phyloP scores from a whole-genome alignment of 1,140 invertebrate genomes.

The Bilobella aurantiaca region DNA sequence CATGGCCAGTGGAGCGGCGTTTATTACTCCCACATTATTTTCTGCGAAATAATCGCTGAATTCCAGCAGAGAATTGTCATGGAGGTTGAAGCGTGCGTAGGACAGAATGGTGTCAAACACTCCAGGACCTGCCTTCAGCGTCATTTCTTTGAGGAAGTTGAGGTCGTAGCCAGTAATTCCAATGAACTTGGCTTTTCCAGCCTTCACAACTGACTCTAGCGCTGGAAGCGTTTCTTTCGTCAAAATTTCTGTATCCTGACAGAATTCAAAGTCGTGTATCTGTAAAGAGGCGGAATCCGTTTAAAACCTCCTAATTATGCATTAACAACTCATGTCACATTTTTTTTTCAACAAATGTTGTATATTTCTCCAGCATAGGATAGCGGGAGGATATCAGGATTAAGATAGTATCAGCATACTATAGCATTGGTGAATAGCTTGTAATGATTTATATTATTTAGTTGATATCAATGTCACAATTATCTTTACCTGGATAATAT shows the following conservation, averaged over 20 bases:
- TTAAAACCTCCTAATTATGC: too few relatives aligned
- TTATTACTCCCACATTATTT: conserved; percentile 64
- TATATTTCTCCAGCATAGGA: too few relatives aligned
- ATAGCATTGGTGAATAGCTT: too few relatives aligned
- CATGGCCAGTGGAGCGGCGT: conserved; percentile 68
- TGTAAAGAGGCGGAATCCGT: too few relatives aligned
- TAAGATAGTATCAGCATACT: too few relatives aligned
- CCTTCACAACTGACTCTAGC: conserved; percentile 42
- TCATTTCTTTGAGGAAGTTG: conserved; percentile 57
- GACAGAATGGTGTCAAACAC: conserved; percentile 59
- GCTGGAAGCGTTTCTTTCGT: conserved; percentile 51
- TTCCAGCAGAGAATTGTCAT: conserved; percentile 62
- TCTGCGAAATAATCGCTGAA: conserved; percentile 68
- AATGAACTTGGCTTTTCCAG: conserved; percentile 69
- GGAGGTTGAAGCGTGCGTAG: conserved; percentile 66
- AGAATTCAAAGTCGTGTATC: conserved; percentile 86
- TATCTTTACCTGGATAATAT: conserved; percentile 81
- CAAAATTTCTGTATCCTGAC: conserved; percentile 61
- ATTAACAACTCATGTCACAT: too few relatives aligned
- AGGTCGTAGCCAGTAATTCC: conserved; percentile 81
- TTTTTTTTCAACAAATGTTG: too few relatives aligned
- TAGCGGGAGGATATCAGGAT: too few relatives aligned
- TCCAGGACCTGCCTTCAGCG: conserved; percentile 49
- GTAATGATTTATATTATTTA: too few relatives aligned
- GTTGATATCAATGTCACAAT: too few relatives aligned